A percentile compares a stretch with the other conserved stretches of the same genome.
phyloP scores from a whole-genome alignment of 1,140 invertebrate genomes.

The Eufriesea mexicana region DNA sequence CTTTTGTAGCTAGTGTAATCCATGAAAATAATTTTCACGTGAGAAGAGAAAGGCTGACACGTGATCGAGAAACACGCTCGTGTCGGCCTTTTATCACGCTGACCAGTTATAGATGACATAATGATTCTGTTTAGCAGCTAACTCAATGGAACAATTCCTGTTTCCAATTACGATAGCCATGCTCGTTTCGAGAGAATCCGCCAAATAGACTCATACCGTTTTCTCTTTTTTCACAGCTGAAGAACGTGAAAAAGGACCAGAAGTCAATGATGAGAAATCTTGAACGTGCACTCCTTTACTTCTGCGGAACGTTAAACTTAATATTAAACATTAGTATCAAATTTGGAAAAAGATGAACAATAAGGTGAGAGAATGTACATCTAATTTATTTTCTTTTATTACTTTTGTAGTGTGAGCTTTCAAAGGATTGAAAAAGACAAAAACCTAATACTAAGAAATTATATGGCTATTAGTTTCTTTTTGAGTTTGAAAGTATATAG shows the following conservation, averaged over 20 bases:
- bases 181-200: not conserved
- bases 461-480: too few species aligned
- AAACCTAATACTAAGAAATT: too few species aligned
- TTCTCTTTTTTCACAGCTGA: not conserved
- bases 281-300: too few species aligned
- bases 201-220: not conserved
- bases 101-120: conserved; percentile 32
- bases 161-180: conserved; percentile 4
- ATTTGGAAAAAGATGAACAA: too few species aligned
- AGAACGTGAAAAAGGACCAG: not conserved
- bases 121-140: conserved; percentile 45
- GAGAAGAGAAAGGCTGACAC: conserved; percentile 7
- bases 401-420: too few species aligned
- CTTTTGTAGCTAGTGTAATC: accelerated
- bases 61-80: conserved; percentile 34
- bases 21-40: conserved; percentile 23
- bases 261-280: too few species aligned
- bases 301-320: too few species aligned
- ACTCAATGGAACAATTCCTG: conserved; percentile 1
- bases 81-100: conserved; percentile 31
- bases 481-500: too few species aligned
- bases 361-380: too few species aligned
- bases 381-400: too few species aligned
- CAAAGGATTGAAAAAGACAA: too few species aligned
- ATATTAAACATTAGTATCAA: too few species aligned